Conservation (phyloP, 2,888 invertebrate genomes). For the Neoaliturus tenellus region DNA sequence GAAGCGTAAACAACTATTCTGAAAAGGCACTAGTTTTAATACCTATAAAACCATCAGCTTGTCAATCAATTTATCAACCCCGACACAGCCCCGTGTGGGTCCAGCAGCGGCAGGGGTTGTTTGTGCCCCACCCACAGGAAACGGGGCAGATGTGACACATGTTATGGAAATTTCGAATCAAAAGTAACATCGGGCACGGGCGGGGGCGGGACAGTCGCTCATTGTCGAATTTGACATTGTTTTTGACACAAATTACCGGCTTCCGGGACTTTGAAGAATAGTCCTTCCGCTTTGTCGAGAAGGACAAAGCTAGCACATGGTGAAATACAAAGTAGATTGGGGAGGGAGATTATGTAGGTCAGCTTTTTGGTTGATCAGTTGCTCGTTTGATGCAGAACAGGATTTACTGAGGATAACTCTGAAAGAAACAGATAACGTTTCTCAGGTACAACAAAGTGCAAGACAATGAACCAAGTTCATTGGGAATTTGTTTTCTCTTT, state of each 20-base stretch:
- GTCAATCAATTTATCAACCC: conserved; percentile 4
- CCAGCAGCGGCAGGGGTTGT: conserved; percentile 23
- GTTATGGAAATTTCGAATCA: conserved; percentile 43
- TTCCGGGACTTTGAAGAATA: conserved; percentile 12
- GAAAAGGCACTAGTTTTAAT: background rate
- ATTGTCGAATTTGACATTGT: conserved; percentile 26
- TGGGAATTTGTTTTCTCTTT: too few species aligned
- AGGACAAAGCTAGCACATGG: background rate
- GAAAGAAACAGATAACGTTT: too few species aligned
- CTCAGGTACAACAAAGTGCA: too few species aligned
- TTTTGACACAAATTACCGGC: conserved; percentile 26
- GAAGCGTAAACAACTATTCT: too few species aligned
- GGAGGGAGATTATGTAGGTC: too few species aligned
- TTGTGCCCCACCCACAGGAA: conserved; percentile 22
- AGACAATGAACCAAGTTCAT: too few species aligned
- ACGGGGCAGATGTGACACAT: conserved; percentile 45
- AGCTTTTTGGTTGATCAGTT: too few species aligned
- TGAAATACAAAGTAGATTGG: background rate
- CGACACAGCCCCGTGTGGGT: too few species aligned
- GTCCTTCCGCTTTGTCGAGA: background rate
- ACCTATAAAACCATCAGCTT: background rate
- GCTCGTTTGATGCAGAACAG: too few species aligned
- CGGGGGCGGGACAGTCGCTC: background rate
- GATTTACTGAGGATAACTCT: too few species aligned
- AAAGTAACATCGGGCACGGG: conserved; percentile 38